A percentile compares a stretch with the other conserved stretches of the same genome.
Evolutionary conservation across 1,140 invertebrate species (phyloP).

Genomic region (Lepidotrigona ventralis): DNA sequence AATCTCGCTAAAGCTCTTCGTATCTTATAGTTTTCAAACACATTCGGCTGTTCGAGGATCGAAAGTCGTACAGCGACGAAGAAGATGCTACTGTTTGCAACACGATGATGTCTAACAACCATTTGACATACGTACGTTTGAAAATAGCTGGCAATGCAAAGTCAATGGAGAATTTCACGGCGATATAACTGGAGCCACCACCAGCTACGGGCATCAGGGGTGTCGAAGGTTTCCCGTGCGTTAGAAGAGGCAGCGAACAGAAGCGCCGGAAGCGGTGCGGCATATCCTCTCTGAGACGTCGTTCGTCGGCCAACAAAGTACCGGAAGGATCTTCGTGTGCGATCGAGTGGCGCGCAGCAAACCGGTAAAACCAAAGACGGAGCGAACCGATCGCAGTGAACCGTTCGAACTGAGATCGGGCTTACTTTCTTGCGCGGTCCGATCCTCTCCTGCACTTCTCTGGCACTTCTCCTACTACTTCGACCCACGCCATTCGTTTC

Average conservation of each 20-base stretch:
- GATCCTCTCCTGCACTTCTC: constrained; percentile 60
- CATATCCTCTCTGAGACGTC: constrained; percentile 16
- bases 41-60: too few species aligned
- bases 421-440: constrained; percentile 66
- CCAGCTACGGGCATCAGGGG: constrained; percentile 20
- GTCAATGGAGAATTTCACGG: constrained; percentile 6
- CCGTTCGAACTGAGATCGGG: constrained; percentile 70
- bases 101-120: neutral
- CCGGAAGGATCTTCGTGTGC: constrained; percentile 5
- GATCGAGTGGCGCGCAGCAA: neutral
- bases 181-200: neutral
- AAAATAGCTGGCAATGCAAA: constrained; percentile 22
- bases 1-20: too few species aligned
- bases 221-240: constrained; percentile 26
- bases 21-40: too few species aligned
- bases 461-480: constrained; percentile 66
- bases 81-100: neutral
- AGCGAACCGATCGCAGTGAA: constrained; percentile 54
- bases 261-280: constrained; percentile 8
- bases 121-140: constrained; percentile 55
- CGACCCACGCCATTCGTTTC: constrained; percentile 66
- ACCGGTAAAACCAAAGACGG: constrained; percentile 33
- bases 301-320: neutral
- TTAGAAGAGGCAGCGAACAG: neutral
- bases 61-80: too few species aligned